These are phyloP conservation scores for Rhinolophus ferrumequinum DNA, from an alignment of 2,113 vertebrate genomes.

Conservation along the genomic window DNA sequence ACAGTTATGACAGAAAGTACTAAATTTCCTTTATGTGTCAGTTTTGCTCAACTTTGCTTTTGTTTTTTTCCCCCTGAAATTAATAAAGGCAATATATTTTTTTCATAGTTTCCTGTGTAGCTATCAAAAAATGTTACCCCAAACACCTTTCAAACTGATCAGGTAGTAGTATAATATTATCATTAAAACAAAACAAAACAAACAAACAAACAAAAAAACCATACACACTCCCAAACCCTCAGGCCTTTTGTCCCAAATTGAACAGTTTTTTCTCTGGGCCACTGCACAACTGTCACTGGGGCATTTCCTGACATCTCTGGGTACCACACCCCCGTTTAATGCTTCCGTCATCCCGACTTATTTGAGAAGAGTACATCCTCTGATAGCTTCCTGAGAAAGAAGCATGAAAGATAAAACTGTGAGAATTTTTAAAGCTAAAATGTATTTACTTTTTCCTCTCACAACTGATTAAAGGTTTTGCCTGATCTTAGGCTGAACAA, in stretches of 20 bases:
- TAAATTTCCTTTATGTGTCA: neutral
- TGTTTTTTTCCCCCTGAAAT: neutral
- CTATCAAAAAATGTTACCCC: neutral
- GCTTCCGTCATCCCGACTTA: neutral
- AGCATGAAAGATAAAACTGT: neutral
- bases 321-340: neutral
- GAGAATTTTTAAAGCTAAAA: neutral
- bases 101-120: neutral
- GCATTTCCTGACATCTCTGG: neutral
- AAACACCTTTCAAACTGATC: neutral
- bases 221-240: neutral
- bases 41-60: neutral
- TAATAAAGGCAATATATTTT: neutral
- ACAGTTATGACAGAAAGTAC: neutral
- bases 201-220: neutral
- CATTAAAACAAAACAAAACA: neutral
- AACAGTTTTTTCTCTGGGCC: neutral
- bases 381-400: neutral
- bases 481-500: neutral
- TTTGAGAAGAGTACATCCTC: neutral
- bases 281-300: rapidly evolving
- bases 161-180: neutral
- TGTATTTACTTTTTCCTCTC: neutral
- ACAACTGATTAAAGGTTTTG: neutral
- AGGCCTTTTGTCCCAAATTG: neutral